Evolutionary conservation across 2,797 vertebrate species (phyloP), one percentile per base, ranked within the genome.

Genomic region (Takifugu rubripes): DNA sequence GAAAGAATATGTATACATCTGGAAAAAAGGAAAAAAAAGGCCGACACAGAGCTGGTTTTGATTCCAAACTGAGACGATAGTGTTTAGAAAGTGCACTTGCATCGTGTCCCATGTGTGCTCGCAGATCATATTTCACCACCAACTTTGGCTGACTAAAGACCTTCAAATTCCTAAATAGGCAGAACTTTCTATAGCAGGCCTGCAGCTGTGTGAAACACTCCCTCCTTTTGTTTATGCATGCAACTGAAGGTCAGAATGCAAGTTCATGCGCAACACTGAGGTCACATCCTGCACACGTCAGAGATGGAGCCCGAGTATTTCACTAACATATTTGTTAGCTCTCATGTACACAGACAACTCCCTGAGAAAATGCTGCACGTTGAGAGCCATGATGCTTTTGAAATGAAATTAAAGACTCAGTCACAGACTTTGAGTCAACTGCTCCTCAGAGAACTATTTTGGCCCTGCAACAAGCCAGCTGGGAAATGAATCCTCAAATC

Each of bases 41-140:
- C 66, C 24, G 63, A 60, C 68, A 59, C 71, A 84, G 86, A 91
- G 84, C 86, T 90, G 87, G 57, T 89, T 88, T 84, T 85, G 64
- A 84, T 89, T 90, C 78, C 66, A 70, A 57, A 77, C 36, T 25
- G 52, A 66, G 65, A 61, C 49, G 61, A 70, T 74, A 74, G 81
- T 60, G 52, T 76, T 75, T 52, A 52, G 15, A 54, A 49, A 54
- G 68, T 64, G 59, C 27, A 8, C 59, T 67, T 2, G 1, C 57
- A 60, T 58, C 54, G 10, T 10, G n/a, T 56, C 52, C 56, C 59
- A 56, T 52, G 51, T 59, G 59, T 61, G 52, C 56, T n/a, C 63
- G 75, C 65, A 61, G 46, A 72, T 58, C 81, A 59, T 31, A 68
- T 84, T 78, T 73, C 70, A 71, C 14, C n/a, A n/a, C n/a, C 52